These are phyloP conservation scores for Ormyrus nitidulus DNA, from an alignment of 2,888 invertebrate genomes.

Conservation along the genomic window DNA sequence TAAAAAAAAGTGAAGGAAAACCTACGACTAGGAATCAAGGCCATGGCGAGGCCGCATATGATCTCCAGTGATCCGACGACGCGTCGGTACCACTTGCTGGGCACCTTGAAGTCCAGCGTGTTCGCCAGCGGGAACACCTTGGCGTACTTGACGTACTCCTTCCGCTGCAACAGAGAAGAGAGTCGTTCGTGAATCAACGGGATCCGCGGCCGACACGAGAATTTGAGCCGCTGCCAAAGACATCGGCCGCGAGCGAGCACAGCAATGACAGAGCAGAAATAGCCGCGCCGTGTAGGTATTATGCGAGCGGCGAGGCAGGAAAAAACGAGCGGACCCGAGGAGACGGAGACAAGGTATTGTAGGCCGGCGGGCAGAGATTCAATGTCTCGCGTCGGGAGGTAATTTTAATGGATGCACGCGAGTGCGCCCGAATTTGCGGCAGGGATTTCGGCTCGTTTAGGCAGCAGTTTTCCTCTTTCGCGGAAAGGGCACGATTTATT, in stretches of 20 bases:
- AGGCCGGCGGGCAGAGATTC: neutral
- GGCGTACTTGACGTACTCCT: conserved; percentile 96
- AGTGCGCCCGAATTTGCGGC: too few species aligned
- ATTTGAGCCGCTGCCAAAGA: conserved; percentile 31
- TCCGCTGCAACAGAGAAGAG: conserved; percentile 81
- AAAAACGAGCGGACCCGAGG: neutral
- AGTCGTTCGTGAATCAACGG: neutral
- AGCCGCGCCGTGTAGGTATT: conserved; percentile 12
- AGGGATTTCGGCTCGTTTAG: too few species aligned
- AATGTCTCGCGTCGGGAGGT: too few species aligned
- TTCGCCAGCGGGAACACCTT: conserved; percentile 93
- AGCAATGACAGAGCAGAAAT: conserved; percentile 52
- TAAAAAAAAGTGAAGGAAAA: conserved; percentile 58
- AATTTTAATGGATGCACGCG: too few species aligned
- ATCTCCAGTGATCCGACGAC: conserved; percentile 90
- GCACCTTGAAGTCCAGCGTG: conserved; percentile 89
- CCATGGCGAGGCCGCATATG: conserved; percentile 88
- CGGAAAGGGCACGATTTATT: too few species aligned
- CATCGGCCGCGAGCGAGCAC: conserved; percentile 38
- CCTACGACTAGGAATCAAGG: conserved; percentile 90
- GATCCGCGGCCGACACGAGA: neutral
- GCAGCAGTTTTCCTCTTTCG: too few species aligned
- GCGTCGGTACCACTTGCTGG: conserved; percentile 94
- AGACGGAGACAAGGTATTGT: neutral
- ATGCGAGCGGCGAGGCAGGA: neutral